phyloP scores from a whole-genome alignment of 2,888 invertebrate genomes.

The Stenodema calcarata region DNA sequence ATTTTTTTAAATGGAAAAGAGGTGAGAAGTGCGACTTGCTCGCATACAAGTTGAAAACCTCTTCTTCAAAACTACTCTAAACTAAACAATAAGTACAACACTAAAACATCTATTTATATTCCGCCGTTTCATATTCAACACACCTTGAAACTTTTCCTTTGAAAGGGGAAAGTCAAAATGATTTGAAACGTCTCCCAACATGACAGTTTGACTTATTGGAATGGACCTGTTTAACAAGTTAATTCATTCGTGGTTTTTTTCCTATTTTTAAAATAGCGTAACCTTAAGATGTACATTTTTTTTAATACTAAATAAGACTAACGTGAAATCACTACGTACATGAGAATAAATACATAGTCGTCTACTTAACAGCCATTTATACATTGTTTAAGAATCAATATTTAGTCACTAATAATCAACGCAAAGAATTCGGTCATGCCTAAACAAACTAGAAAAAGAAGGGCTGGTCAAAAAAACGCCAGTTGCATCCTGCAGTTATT shows the following conservation, averaged over 20 bases:
- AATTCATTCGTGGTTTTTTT: not conserved
- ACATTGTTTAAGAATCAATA: conserved; percentile 27
- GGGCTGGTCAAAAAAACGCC: not conserved
- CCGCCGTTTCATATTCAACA: not conserved
- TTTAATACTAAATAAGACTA: not conserved
- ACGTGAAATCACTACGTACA: conserved; percentile 38
- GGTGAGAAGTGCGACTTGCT: not conserved
- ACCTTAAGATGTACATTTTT: not conserved
- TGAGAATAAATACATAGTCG: not conserved
- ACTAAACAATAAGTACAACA: not conserved
- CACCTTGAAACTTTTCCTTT: not conserved
- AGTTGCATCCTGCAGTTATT: no score
- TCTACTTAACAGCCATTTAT: conserved; percentile 36
- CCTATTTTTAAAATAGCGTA: not conserved
- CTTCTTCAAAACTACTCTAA: not conserved
- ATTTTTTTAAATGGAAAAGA: no score
- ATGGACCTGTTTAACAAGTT: not conserved
- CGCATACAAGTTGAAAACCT: not conserved
- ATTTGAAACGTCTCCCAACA: not conserved
- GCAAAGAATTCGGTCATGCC: not conserved
- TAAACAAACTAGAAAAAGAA: not conserved
- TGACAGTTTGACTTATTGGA: not conserved
- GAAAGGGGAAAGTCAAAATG: not conserved
- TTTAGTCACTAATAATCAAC: not conserved
- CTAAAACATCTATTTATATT: not conserved